These are phyloP conservation scores for Campoletis sonorensis DNA, from an alignment of 1,140 invertebrate genomes.

Conservation along the genomic window DNA sequence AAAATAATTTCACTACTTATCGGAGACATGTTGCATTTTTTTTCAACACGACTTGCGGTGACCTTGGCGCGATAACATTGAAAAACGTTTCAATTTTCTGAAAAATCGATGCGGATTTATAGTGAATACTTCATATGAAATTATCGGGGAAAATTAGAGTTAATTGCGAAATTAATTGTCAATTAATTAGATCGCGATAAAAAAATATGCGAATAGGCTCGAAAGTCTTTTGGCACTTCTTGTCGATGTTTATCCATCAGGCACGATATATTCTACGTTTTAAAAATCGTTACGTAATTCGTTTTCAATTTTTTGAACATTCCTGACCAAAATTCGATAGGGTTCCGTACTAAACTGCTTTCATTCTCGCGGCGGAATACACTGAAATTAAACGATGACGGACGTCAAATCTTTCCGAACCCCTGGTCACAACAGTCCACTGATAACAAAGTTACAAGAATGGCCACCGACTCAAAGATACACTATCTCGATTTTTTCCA, in stretches of 20 bases:
- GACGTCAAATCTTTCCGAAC: neutral
- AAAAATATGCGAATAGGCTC: too few species aligned
- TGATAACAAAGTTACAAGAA: constrained; percentile 26
- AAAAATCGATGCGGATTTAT: too few species aligned
- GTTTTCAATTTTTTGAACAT: too few species aligned
- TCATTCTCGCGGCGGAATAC: constrained; percentile 8
- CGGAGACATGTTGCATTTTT: neutral
- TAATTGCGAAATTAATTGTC: too few species aligned
- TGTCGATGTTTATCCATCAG: too few species aligned
- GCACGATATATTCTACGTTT: too few species aligned
- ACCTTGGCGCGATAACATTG: neutral
- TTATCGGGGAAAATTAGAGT: too few species aligned
- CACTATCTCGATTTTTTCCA: neutral
- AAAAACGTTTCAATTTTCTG: too few species aligned
- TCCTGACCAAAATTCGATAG: neutral
- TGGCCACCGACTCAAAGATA: constrained; percentile 24
- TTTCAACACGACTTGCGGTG: neutral
- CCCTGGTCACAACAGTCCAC: neutral
- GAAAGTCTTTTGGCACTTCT: too few species aligned
- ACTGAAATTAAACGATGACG: constrained; percentile 24
- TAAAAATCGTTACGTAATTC: too few species aligned
- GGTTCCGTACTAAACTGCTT: neutral
- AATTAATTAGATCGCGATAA: too few species aligned
- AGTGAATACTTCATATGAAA: too few species aligned
- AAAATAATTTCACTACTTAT: neutral